Conservation (phyloP, 2,888 invertebrate species). For the Callyntrura guangdongensis region DNA sequence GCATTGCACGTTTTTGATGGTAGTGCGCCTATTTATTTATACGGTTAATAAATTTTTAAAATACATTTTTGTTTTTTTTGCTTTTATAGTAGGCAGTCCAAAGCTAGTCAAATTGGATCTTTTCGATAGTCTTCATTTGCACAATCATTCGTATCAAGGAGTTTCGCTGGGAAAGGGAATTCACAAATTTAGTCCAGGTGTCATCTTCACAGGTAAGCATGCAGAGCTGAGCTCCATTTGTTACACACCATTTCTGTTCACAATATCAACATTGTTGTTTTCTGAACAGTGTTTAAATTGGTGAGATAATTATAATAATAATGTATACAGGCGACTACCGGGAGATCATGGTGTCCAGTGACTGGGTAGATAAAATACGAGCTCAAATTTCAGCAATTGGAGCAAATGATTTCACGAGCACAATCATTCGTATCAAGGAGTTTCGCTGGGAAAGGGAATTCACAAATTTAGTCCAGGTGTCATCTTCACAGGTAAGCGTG, state of each 20-base stretch:
- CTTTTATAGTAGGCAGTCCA: conserved; percentile 84
- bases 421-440: conserved; percentile 91
- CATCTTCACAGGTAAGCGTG: conserved; percentile 91
- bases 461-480: conserved; percentile 91
- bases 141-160: conserved; percentile 91
- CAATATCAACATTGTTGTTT: too few relatives aligned
- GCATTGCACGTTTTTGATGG: too few relatives aligned
- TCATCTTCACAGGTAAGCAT: conserved; percentile 90
- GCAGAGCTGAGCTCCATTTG: too few relatives aligned
- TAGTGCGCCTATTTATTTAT: too few relatives aligned
- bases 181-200: conserved; percentile 91
- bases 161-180: conserved; percentile 90
- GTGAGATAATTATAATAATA: too few relatives aligned
- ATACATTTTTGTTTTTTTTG: conserved; percentile 24
- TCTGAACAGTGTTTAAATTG: too few relatives aligned
- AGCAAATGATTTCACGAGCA: conserved; percentile 88
- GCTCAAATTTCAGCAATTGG: conserved; percentile 83
- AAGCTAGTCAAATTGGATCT: conserved; percentile 89
- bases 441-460: conserved; percentile 89
- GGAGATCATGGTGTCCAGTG: conserved; percentile 84
- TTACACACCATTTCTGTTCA: too few relatives aligned
- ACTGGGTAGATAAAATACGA: conserved; percentile 85
- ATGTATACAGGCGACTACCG: conserved; percentile 84
- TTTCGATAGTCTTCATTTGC: conserved; percentile 92
- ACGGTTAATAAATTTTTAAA: too few relatives aligned